Percentiles rank a stretch among this genome's conserved stretches.
Conservation (phyloP, 2,797 vertebrate genomes). For the Fratercula arctica region DNA sequence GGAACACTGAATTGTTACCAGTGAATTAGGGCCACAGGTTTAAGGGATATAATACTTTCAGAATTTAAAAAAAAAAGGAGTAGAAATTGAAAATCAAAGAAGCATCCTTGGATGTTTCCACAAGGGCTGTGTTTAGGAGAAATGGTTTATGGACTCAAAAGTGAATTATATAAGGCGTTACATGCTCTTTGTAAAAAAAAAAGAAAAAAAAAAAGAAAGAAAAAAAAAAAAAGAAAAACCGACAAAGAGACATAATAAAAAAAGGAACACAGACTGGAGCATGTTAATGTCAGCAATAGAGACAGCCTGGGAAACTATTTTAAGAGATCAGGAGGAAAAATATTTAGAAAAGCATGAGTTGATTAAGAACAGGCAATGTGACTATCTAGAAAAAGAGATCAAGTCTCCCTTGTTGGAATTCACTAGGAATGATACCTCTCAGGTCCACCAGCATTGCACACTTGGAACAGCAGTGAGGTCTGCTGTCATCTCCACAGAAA, state of each 20-base stretch:
- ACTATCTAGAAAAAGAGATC: constrained; percentile 22
- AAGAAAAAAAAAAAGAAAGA: neutral
- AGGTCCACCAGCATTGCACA: neutral
- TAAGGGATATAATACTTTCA: neutral
- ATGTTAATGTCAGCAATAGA: constrained; percentile 36
- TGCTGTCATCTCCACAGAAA: constrained; percentile 24
- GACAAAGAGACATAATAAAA: constrained; percentile 38
- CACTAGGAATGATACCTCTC: neutral
- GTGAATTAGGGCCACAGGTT: constrained; percentile 15
- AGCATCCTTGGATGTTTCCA: neutral
- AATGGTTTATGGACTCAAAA: constrained; percentile 1
- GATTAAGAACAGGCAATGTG: constrained; percentile 32
- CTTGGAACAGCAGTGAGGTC: neutral
- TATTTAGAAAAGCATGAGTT: constrained; percentile 39
- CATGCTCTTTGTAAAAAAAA: neutral
- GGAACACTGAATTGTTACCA: constrained; percentile 20
- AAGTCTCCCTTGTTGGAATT: constrained; percentile 1
- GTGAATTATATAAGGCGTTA: neutral
- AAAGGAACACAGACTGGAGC: constrained; percentile 35
- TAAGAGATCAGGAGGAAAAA: constrained; percentile 46
- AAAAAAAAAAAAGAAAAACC: neutral
- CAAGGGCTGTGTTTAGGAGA: neutral
- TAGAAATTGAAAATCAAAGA: neutral
- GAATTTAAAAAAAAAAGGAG: neutral
- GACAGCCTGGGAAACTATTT: constrained; percentile 60